Percentiles rank a stretch among this genome's conserved stretches.
These are phyloP conservation scores for Disparrhopalites patrizii DNA, from an alignment of 2,888 invertebrate species.

Conservation along the genomic window DNA sequence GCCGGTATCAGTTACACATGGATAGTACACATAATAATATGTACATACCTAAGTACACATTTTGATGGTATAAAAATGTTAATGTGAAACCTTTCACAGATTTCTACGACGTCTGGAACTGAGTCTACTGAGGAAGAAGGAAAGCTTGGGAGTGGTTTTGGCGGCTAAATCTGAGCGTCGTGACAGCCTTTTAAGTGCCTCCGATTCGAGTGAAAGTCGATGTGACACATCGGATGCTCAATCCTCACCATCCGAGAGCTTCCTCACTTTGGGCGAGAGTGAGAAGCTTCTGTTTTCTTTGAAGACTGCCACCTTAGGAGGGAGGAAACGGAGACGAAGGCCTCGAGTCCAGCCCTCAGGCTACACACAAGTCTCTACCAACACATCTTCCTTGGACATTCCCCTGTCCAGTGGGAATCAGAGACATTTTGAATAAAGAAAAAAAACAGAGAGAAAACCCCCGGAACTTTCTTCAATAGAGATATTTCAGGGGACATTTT, in stretches of 20 bases:
- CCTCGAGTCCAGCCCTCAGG: not conserved
- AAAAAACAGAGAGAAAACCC: not conserved
- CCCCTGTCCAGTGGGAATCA: no score
- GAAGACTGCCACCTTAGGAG: not conserved
- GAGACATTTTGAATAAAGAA: no score
- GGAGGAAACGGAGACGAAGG: not conserved
- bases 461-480: not conserved
- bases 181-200: conserved; percentile 33
- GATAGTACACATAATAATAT: no score
- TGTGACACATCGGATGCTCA: conserved; percentile 41
- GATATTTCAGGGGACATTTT: not conserved
- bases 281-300: conserved; percentile 23
- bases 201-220: conserved; percentile 40
- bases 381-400: conserved; percentile 10
- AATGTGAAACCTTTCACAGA: conserved; percentile 53
- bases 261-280: conserved; percentile 8
- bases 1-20: no score
- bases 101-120: conserved; percentile 68
- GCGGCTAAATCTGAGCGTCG: conserved; percentile 24
- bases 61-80: not conserved
- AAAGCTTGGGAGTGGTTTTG: conserved; percentile 40
- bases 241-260: conserved; percentile 27
- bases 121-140: conserved; percentile 60
- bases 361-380: not conserved
- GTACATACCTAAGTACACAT: not conserved